Evolutionary conservation across 1,140 invertebrate genomes (phyloP), one percentile per base, ranked within the genome.

Genomic region (Pomacea maculata): DNA sequence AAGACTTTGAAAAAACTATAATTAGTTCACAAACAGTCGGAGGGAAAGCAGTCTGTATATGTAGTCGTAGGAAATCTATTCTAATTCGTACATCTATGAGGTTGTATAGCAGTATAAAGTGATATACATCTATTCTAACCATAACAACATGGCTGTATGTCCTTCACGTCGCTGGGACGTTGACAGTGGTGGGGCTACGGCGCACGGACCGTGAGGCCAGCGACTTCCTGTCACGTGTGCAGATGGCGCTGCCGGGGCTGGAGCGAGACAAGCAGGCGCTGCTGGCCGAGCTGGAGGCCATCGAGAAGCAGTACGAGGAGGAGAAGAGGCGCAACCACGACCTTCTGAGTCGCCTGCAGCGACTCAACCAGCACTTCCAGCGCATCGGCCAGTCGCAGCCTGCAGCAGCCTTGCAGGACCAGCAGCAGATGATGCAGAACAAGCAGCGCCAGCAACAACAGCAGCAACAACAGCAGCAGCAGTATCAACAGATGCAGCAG

Each of bases 281-380:
- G 73, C n/a, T 80, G 34, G 79, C 79, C 1, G 79, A 80, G 64
- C 72, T 75, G 72, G 72, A 80, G 73, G 79, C 79, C 71, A 80
- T 80, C 72, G 71, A 80, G 21, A 75, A 75, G 45, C 79, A 80
- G 54, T 64, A 80, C 72, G 68, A 80, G 63, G 79, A 80, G 72
- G 79, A 80, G 52, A 80, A 68, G 65, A 21, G 79, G 17, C 29
- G 79, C 21, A 80, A 80, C 73, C 79, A 75, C 21, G 79, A 80
- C 57, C 72, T 80, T n/a, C 14, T 80, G 61, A n/a, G 11, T 21
- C 21, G 79, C 19, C 64, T 80, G 34, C 79, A 75, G 14, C 61
- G 79, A 0, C 72, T 80, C 71, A 74, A 80, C 61, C 72, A 80
- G 45, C 79, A 80, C 55, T 80, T 80, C n/a, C 25, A n/a, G 19